Conservation (phyloP, 1,140 invertebrate genomes). For the Leptestheria dahalacensis region DNA sequence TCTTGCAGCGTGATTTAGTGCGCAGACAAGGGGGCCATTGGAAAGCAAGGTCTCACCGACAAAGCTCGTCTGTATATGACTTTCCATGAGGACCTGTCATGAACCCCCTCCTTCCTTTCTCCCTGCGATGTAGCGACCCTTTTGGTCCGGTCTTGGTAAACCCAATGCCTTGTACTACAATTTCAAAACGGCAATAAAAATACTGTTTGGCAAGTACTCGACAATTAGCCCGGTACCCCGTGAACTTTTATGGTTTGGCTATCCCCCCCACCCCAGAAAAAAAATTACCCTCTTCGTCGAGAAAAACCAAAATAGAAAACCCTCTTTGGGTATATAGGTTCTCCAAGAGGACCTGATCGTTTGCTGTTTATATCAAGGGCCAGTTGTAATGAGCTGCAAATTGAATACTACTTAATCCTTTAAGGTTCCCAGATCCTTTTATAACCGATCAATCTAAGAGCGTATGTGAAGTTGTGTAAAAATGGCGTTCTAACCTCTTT, state of each 20-base stretch:
- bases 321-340: too few relatives aligned
- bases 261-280: too few relatives aligned
- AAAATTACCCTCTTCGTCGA: too few relatives aligned
- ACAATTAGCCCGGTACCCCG: background rate
- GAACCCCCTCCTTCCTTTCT: background rate
- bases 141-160: too few relatives aligned
- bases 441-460: too few relatives aligned
- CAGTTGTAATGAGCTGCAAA: too few relatives aligned
- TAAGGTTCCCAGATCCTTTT: too few relatives aligned
- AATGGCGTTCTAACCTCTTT: conserved; percentile 1
- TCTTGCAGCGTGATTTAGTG: background rate
- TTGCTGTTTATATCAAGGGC: too few relatives aligned
- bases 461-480: background rate
- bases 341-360: too few relatives aligned
- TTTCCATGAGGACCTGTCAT: background rate
- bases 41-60: background rate
- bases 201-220: background rate
- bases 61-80: background rate
- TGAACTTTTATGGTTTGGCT: background rate
- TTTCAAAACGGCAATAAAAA: background rate
- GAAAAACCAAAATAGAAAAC: too few relatives aligned
- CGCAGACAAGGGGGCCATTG: background rate
- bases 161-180: background rate
- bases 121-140: background rate
- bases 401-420: too few relatives aligned